These are phyloP conservation scores for Sebastes diploproa DNA, from an alignment of 2,797 vertebrate genomes.

Conservation along the genomic window DNA sequence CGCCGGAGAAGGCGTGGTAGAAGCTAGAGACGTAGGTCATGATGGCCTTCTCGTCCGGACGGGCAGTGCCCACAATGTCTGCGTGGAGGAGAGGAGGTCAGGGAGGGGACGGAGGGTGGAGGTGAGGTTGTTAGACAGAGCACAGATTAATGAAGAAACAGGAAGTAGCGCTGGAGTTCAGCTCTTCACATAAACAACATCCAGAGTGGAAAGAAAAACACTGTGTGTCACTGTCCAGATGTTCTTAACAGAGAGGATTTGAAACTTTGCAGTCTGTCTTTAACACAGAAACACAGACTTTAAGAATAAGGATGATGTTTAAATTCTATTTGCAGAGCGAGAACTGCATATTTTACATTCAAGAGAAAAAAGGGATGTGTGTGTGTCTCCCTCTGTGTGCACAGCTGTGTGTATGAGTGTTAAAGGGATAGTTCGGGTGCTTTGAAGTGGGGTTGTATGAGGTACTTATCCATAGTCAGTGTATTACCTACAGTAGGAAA, in stretches of 20 bases:
- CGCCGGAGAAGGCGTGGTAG: slow-evolving; percentile 99
- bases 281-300: slow-evolving; percentile 4
- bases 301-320: neutral
- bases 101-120: neutral
- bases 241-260: neutral
- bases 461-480: no score
- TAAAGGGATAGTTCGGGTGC: no score
- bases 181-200: slow-evolving; percentile 38
- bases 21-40: slow-evolving; percentile 99
- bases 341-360: slow-evolving; percentile 6
- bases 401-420: slow-evolving; percentile 24
- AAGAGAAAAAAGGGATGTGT: neutral
- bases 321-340: neutral
- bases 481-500: no score
- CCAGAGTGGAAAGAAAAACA: slow-evolving; percentile 33
- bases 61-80: slow-evolving; percentile 99
- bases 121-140: slow-evolving; percentile 45
- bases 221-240: slow-evolving; percentile 20
- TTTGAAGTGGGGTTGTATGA: no score
- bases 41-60: slow-evolving; percentile 99
- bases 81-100: slow-evolving; percentile 79
- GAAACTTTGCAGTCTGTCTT: neutral
- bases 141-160: slow-evolving; percentile 39
- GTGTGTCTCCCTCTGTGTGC: slow-evolving; percentile 9
- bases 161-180: slow-evolving; percentile 39